These are phyloP conservation scores for Danaus melanippus DNA, from an alignment of 1,140 invertebrate genomes.

Conservation along the genomic window DNA sequence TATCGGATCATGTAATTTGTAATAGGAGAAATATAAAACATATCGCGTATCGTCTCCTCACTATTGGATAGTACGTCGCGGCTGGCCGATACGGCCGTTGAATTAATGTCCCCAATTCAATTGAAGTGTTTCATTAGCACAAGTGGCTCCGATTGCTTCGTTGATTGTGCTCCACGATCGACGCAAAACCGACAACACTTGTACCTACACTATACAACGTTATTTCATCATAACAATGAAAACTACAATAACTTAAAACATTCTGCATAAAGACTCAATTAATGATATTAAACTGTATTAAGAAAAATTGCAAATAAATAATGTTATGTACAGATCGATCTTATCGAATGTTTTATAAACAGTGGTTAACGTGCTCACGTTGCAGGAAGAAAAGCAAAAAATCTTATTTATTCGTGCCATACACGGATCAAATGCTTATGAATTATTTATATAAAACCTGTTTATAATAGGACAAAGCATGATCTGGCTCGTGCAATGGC, in stretches of 20 bases:
- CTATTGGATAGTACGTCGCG: constrained; percentile 9
- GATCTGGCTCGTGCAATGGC: constrained; percentile 18
- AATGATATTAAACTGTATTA: no score
- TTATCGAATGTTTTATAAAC: no score
- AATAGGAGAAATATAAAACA: no score
- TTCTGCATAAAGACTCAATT: no score
- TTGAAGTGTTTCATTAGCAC: constrained; percentile 71
- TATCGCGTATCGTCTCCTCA: no score
- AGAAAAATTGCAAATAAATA: no score
- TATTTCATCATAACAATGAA: no score
- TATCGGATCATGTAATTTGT: no score
- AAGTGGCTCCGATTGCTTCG: constrained; percentile 70
- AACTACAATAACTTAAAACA: no score
- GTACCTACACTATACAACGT: not conserved
- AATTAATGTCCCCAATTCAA: constrained; percentile 71
- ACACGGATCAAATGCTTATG: constrained; percentile 19
- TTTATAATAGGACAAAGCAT: constrained; percentile 18
- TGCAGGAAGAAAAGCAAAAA: constrained; percentile 17
- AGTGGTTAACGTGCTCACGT: not conserved
- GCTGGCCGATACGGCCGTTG: constrained; percentile 46
- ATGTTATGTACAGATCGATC: no score
- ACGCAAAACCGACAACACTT: constrained; percentile 25
- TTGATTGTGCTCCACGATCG: constrained; percentile 49
- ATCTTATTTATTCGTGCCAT: constrained; percentile 15
- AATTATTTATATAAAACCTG: constrained; percentile 22